phyloP scores from a whole-genome alignment of 2,797 vertebrate genomes.

The Gadopsis bispinosus region DNA sequence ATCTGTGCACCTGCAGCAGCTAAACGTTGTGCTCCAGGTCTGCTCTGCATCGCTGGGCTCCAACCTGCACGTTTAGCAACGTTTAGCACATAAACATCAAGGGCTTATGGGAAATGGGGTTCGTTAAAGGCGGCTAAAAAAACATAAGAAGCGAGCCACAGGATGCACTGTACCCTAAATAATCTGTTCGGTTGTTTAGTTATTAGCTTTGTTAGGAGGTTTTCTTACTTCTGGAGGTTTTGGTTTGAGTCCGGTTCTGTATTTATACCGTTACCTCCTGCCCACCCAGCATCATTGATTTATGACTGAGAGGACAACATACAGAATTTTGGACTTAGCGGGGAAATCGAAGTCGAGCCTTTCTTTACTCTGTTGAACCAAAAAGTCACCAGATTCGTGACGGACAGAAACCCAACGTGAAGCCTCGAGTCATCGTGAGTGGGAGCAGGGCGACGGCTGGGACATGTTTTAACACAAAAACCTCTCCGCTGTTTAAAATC shows the following conservation, averaged over 20 bases:
- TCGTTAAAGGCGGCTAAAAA: no score
- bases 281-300: neutral
- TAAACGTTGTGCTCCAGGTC: no score
- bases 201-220: no score
- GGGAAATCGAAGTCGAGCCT: neutral
- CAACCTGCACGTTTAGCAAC: no score
- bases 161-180: no score
- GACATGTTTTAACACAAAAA: constrained; percentile 32
- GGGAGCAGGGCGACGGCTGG: neutral
- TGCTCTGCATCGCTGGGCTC: no score
- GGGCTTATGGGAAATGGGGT: no score
- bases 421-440: neutral
- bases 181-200: no score
- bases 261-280: neutral
- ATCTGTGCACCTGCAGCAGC: no score
- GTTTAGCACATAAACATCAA: no score
- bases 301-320: neutral
- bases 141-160: no score
- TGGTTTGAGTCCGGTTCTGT: neutral
- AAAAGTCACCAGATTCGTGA: neutral
- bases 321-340: neutral
- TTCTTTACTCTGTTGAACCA: neutral
- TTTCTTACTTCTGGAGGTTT: neutral
- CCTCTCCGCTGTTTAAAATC: constrained; percentile 37
- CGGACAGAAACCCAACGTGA: neutral